Evolutionary conservation across 2,888 invertebrate species (phyloP).

Genomic region (Acronicta alni): DNA sequence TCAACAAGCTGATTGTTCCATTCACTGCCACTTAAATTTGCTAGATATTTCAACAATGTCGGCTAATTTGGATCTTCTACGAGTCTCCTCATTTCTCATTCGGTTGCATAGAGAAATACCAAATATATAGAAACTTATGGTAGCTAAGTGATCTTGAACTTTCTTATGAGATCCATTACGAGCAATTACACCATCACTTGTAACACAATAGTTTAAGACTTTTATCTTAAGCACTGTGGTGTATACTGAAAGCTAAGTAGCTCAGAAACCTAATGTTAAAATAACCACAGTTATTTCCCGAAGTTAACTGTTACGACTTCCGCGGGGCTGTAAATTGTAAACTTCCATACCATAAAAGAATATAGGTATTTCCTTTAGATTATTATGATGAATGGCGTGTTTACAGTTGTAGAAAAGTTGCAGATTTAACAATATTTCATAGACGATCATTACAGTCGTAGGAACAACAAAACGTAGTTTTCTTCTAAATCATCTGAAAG

Average conservation of each 20-base stretch:
- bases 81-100: too few relatives aligned
- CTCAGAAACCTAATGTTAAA: slow-evolving; percentile 16
- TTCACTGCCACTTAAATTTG: too few relatives aligned
- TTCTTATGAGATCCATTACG: too few relatives aligned
- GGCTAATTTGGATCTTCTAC: too few relatives aligned
- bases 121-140: too few relatives aligned
- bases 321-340: slow-evolving; percentile 34
- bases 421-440: not conserved
- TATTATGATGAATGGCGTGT: slow-evolving; percentile 16
- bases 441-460: not conserved
- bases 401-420: not conserved
- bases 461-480: not conserved
- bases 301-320: slow-evolving; percentile 41
- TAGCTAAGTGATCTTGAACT: too few relatives aligned
- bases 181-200: too few relatives aligned
- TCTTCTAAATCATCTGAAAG: too few relatives aligned
- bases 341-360: slow-evolving; percentile 26
- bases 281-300: slow-evolving; percentile 41
- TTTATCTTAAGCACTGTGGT: not conserved
- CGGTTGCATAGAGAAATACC: too few relatives aligned
- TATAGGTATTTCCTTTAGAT: slow-evolving; percentile 32
- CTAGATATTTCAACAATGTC: too few relatives aligned
- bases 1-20: too few relatives aligned
- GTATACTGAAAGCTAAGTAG: slow-evolving; percentile 9
- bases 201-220: too few relatives aligned